A percentile compares a stretch with the other conserved stretches of the same genome.
These are phyloP conservation scores for Choloepus hoffmanni DNA, from an alignment of 2,113 vertebrate species.

Conservation along the genomic window DNA sequence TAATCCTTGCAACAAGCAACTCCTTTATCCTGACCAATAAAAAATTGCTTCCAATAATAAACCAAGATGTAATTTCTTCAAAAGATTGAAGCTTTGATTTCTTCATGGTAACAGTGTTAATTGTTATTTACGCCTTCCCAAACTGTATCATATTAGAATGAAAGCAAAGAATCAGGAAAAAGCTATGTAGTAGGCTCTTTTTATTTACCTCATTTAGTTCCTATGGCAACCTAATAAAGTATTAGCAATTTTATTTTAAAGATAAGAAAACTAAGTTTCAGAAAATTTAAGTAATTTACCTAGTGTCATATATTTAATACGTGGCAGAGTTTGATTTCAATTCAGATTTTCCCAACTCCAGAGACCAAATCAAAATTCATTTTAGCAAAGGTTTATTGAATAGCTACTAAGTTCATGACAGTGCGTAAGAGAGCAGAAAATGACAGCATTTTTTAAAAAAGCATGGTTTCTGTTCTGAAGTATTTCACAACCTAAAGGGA, in stretches of 20 bases:
- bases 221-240: neutral
- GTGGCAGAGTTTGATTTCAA: rapidly evolving
- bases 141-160: neutral
- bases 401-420: neutral
- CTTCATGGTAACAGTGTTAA: neutral
- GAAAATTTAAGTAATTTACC: rapidly evolving
- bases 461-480: neutral
- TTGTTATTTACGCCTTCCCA: neutral
- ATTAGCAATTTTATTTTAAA: neutral
- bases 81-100: neutral
- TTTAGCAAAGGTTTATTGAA: neutral
- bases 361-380: neutral
- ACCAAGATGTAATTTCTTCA: neutral
- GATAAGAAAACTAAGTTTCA: neutral
- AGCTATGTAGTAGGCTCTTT: too few species aligned
- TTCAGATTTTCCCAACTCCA: neutral
- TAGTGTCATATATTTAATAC: neutral
- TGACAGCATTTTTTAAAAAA: too few species aligned
- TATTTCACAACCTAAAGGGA: too few species aligned
- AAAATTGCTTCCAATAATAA: neutral
- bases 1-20: neutral
- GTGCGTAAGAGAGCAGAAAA: too few species aligned
- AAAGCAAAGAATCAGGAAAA: neutral
- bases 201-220: neutral
- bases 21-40: neutral